These are phyloP conservation scores for Thecocarcelia acutangulata DNA, from an alignment of 2,888 invertebrate genomes.

Conservation along the genomic window DNA sequence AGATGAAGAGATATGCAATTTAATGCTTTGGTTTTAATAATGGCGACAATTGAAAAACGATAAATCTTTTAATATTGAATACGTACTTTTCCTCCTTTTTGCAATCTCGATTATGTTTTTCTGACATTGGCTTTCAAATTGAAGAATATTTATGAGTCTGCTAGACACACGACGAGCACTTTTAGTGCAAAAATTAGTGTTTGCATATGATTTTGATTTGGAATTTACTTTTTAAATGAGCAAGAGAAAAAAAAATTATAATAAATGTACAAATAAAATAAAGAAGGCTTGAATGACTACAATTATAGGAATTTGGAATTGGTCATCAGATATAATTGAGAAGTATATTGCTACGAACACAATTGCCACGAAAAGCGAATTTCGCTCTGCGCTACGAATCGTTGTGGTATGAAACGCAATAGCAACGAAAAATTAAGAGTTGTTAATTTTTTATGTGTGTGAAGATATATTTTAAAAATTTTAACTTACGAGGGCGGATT, in stretches of 20 bases:
- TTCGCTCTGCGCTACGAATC: too few species aligned
- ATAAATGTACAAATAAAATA: not conserved
- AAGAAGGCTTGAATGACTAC: slow-evolving; percentile 6
- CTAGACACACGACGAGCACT: not conserved
- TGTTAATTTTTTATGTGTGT: too few species aligned
- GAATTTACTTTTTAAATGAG: slow-evolving; percentile 47
- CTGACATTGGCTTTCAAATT: slow-evolving; percentile 52
- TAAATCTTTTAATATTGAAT: slow-evolving; percentile 77
- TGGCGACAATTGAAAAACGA: slow-evolving; percentile 79
- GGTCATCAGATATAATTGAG: too few species aligned
- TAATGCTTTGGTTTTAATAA: slow-evolving; percentile 67
- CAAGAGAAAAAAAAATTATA: not conserved
- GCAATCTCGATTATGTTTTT: slow-evolving; percentile 50
- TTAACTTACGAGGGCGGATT: too few species aligned
- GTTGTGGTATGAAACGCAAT: too few species aligned
- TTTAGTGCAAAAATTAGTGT: not conserved
- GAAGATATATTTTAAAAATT: too few species aligned
- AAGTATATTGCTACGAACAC: too few species aligned
- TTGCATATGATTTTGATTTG: slow-evolving; percentile 42
- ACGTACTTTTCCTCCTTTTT: slow-evolving; percentile 12
- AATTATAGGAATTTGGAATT: slow-evolving; percentile 19
- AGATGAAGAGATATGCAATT: slow-evolving; percentile 61
- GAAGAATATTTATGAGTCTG: slow-evolving; percentile 65
- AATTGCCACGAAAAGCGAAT: too few species aligned
- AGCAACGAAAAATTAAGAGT: too few species aligned